Base-by-base conservation (phyloP, 2,888 invertebrate species). In the Dendrolimus houi region DNA sequence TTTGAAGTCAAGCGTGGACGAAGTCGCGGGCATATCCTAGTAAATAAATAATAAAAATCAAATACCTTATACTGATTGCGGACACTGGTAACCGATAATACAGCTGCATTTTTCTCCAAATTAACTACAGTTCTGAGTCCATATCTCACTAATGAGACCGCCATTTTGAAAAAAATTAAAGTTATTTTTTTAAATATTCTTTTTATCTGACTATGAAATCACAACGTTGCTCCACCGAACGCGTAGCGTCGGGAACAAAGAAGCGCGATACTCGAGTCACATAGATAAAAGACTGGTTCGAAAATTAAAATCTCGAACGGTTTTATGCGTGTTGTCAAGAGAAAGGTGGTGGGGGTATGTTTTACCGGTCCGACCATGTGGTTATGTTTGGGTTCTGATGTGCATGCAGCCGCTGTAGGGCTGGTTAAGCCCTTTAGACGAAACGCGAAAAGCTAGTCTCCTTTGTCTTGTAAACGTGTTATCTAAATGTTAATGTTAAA, bases 81-180 rank as follows among this genome's bases (percentile, higher is more conserved):
- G 54, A 72, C 75, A 77, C 77, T 81, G 64, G 71, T 64, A 63
- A 71, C 72, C 53, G 81, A 76, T 41, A 85, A 56, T 60, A 83
- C 68, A 59, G 80, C 79, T 14, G 81, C 83, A 66, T 77, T 79
- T 67, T 79, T 83, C 64, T 89, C 91, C 62, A 86, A 68, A 63
- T 79, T 81, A 55, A 80, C 70, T 58, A 75, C 75, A 41, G 81
- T 75, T 66, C 81, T 77, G 57, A 87, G 66, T 68, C 91, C 88
- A 60, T 85, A 71, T 69, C 87, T 80, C 69, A 88, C 75, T 56
- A 91, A 64, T 13, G 91, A 85, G 59, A 87, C 74, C 71, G 91
- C 91, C 92, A 92, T 92, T 69, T 80, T 82, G 62, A 47, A 47
- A 47, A 47, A 10, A 47, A 47, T 2, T 10, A 47, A 9, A 10